These are phyloP conservation scores for Ricordea florida DNA, from an alignment of 92 coral and sea anemone species.

Conservation along the genomic window DNA sequence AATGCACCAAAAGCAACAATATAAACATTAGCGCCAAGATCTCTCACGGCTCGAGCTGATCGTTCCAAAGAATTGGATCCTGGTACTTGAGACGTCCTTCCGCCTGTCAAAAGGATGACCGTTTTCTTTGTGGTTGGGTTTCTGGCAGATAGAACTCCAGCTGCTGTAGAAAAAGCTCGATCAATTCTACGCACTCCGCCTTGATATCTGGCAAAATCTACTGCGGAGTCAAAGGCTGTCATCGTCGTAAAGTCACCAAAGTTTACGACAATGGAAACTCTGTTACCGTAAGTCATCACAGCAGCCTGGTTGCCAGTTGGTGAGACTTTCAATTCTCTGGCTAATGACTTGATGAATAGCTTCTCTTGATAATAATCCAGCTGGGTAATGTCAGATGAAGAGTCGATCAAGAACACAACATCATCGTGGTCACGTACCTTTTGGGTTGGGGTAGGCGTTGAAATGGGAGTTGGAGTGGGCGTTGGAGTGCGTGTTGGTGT, in stretches of 20 bases:
- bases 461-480: no score
- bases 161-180: background rate
- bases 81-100: background rate
- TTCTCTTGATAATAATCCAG: conserved; percentile 18
- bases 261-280: background rate
- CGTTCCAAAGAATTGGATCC: background rate
- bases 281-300: background rate
- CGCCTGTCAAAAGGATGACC: conserved; percentile 25
- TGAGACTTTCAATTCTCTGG: background rate
- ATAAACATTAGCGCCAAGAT: conserved; percentile 31
- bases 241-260: background rate
- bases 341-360: conserved; percentile 5
- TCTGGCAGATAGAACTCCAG: background rate
- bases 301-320: background rate
- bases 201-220: conserved; percentile 12
- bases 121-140: background rate
- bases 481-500: no score
- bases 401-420: conserved; percentile 29
- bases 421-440: background rate
- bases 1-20: conserved; percentile 74
- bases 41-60: background rate
- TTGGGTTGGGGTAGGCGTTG: no score
- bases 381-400: conserved; percentile 2
- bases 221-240: background rate
- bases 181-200: conserved; percentile 13